phyloP scores from a whole-genome alignment of 2,888 invertebrate genomes.

The Serrognathus titanus region DNA sequence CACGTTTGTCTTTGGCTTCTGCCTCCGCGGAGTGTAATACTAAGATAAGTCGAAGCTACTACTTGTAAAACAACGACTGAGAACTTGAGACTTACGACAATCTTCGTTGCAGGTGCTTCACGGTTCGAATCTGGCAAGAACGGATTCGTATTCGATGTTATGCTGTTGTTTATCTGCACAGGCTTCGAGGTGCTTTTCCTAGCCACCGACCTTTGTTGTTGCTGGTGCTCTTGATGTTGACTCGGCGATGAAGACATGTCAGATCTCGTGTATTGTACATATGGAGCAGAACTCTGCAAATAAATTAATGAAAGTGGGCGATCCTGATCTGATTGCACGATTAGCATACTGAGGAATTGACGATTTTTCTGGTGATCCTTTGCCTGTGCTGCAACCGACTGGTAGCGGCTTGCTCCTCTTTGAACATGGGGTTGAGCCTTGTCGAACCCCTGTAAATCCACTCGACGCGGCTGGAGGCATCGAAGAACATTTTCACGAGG shows the following conservation, averaged over 20 bases:
- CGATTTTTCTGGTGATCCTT: slow-evolving; percentile 14
- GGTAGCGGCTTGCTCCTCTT: slow-evolving; percentile 48
- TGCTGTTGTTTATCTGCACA: slow-evolving; percentile 7
- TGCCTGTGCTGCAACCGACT: slow-evolving; percentile 29
- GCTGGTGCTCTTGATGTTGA: slow-evolving; percentile 30
- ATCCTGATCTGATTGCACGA: too few species aligned
- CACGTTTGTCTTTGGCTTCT: slow-evolving; percentile 38
- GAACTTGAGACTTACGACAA: slow-evolving; percentile 56
- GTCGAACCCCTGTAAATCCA: slow-evolving; percentile 96
- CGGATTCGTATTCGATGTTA: slow-evolving; percentile 22
- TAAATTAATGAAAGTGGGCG: too few species aligned
- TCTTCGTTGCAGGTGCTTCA: slow-evolving; percentile 59
- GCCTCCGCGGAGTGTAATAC: slow-evolving; percentile 65
- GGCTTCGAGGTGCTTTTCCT: slow-evolving; percentile 66
- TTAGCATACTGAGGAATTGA: background rate
- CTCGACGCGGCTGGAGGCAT: slow-evolving; percentile 71
- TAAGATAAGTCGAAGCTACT: slow-evolving; percentile 38
- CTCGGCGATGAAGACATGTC: slow-evolving; percentile 42
- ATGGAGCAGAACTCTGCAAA: slow-evolving; percentile 52
- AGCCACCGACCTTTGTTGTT: slow-evolving; percentile 55
- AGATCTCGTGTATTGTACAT: slow-evolving; percentile 71
- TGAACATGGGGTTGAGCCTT: slow-evolving; percentile 57
- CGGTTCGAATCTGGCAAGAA: slow-evolving; percentile 37
- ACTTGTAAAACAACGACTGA: background rate
- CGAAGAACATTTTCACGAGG: slow-evolving; percentile 80